Evolutionary conservation across 1,140 invertebrate species (phyloP).

Genomic region (Drosophila mojavensis): DNA sequence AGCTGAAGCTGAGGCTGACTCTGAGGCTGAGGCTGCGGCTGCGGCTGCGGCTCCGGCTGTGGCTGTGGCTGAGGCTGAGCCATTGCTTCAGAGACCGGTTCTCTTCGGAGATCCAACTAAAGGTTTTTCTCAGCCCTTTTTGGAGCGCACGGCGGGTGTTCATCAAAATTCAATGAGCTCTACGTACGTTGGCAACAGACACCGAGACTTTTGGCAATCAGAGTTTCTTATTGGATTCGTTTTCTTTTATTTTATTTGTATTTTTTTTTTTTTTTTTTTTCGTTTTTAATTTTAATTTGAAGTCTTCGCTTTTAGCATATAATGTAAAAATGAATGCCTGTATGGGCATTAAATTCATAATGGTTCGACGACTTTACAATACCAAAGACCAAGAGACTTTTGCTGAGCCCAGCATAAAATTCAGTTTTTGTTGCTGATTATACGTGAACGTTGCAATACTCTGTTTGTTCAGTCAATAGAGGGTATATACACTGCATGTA

Average conservation of each 20-base stretch:
- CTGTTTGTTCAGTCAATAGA: not conserved
- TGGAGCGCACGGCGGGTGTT: slow-evolving; percentile 63
- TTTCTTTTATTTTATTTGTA: slow-evolving; percentile 28
- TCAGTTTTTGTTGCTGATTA: not conserved
- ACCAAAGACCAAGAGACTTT: not conserved
- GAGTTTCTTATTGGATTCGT: slow-evolving; percentile 46
- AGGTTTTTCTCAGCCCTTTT: slow-evolving; percentile 42
- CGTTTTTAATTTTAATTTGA: not conserved
- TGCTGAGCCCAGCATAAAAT: slow-evolving; percentile 28
- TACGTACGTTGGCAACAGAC: not conserved
- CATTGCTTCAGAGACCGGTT: slow-evolving; percentile 32
- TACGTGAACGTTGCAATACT: not conserved
- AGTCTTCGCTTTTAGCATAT: slow-evolving; percentile 18
- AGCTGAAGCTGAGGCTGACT: slow-evolving; percentile 37
- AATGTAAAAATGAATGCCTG: slow-evolving; percentile 29
- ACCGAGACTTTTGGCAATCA: slow-evolving; percentile 39
- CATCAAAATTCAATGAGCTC: slow-evolving; percentile 79
- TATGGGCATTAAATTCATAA: slow-evolving; percentile 11
- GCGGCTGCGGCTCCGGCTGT: not conserved
- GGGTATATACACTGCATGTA: not conserved
- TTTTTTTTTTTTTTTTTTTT: slow-evolving; percentile 27
- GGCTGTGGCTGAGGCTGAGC: not conserved
- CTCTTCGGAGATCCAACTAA: slow-evolving; percentile 27
- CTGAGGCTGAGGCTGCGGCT: not conserved
- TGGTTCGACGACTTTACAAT: slow-evolving; percentile 43